Conservation (phyloP, 2,113 vertebrate genomes). For the Hymenochirus boettgeri region DNA sequence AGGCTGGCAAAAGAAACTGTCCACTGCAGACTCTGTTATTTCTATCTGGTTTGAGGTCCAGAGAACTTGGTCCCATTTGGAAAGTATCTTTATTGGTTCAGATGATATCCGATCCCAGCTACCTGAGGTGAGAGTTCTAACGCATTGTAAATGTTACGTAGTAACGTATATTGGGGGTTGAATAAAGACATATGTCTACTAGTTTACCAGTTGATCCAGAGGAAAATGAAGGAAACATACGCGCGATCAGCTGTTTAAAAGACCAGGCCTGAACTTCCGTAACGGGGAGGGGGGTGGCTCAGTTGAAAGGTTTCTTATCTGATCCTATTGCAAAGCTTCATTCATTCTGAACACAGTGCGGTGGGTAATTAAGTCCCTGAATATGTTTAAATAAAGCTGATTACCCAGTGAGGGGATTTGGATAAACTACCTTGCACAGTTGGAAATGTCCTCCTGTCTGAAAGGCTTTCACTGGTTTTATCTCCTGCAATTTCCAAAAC, state of each 20-base stretch:
- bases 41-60: slow-evolving; percentile 92
- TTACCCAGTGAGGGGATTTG: not conserved
- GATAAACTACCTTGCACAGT: not conserved
- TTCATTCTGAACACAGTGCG: not conserved
- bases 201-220: too few species aligned
- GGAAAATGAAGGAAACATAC: too few species aligned
- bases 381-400: not conserved
- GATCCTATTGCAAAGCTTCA: not conserved
- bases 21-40: slow-evolving; percentile 71
- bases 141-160: too few species aligned
- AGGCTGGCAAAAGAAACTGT: slow-evolving; percentile 83
- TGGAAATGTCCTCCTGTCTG: not conserved
- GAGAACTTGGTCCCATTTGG: slow-evolving; percentile 84
- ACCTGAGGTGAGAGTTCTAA: slow-evolving; percentile 79
- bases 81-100: slow-evolving; percentile 93
- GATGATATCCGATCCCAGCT: slow-evolving; percentile 89
- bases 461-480: not conserved
- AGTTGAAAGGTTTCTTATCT: not conserved
- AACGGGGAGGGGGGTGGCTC: too few species aligned
- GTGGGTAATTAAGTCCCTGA: not conserved
- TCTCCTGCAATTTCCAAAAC: not conserved
- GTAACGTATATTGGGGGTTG: too few species aligned
- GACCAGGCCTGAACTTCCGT: too few species aligned
- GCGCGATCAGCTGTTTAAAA: too few species aligned
- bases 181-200: too few species aligned